Evolutionary conservation across 2,888 invertebrate genomes (phyloP).

Genomic region (Platycheirus albimanus): DNA sequence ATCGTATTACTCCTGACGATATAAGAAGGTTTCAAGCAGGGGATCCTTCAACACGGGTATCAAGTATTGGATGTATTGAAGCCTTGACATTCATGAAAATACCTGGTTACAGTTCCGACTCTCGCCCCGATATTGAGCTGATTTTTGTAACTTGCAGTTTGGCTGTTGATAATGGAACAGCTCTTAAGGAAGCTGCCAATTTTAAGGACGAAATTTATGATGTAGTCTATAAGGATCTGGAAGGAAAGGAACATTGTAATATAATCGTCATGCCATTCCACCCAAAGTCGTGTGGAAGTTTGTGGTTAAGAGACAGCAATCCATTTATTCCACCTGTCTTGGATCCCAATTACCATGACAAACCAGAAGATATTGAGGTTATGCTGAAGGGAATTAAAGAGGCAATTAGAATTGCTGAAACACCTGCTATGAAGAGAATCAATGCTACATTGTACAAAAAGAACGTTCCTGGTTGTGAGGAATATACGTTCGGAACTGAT

Average conservation of each 20-base stretch:
- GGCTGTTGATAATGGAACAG: conserved; percentile 84
- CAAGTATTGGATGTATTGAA: conserved; percentile 85
- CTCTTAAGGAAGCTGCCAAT: conserved; percentile 84
- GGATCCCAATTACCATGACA: conserved; percentile 90
- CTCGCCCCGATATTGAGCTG: conserved; percentile 87
- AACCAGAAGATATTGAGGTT: conserved; percentile 86
- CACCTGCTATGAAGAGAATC: conserved; percentile 84
- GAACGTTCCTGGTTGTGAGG: conserved; percentile 84
- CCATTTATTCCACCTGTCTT: conserved; percentile 90
- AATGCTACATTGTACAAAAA: conserved; percentile 84
- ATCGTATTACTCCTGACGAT: conserved; percentile 77
- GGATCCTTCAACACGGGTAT: conserved; percentile 84
- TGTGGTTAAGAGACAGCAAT: conserved; percentile 87
- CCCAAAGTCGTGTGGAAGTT: conserved; percentile 88
- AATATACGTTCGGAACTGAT: conserved; percentile 84
- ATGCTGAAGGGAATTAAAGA: conserved; percentile 86
- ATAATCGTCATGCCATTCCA: conserved; percentile 87
- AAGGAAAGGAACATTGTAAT: conserved; percentile 84
- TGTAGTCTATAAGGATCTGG: conserved; percentile 76
- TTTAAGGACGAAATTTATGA: conserved; percentile 84
- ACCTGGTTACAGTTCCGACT: conserved; percentile 79
- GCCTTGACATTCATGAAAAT: conserved; percentile 86
- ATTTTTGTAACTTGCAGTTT: conserved; percentile 86
- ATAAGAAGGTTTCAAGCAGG: conserved; percentile 83
- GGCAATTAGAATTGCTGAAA: conserved; percentile 84